Conservation (phyloP, 2,797 vertebrate genomes). For the Astyanax mexicanus region DNA sequence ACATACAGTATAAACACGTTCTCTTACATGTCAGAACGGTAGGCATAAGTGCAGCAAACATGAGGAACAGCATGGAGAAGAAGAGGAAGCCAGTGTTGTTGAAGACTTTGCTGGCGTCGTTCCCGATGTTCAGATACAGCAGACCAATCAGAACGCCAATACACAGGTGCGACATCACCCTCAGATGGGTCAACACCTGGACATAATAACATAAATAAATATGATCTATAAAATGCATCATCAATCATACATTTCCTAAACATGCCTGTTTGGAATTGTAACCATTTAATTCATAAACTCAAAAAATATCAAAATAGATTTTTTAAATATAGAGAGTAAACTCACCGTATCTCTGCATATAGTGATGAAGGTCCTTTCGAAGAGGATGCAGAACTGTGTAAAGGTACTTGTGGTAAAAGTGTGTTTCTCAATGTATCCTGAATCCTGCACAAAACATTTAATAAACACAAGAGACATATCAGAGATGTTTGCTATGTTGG, state of each 20-base stretch:
- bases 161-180: slow-evolving; percentile 93
- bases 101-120: slow-evolving; percentile 97
- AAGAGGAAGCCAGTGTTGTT: slow-evolving; percentile 99
- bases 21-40: slow-evolving; percentile 96
- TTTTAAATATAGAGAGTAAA: neutral
- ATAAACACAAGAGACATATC: neutral
- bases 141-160: slow-evolving; percentile 95
- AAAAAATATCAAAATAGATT: neutral
- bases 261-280: neutral
- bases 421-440: slow-evolving; percentile 92
- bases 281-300: neutral
- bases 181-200: slow-evolving; percentile 95
- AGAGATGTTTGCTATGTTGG: neutral
- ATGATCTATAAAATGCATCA: neutral
- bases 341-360: slow-evolving; percentile 94
- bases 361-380: slow-evolving; percentile 93
- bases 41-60: slow-evolving; percentile 98
- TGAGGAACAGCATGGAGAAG: slow-evolving; percentile 99
- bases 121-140: slow-evolving; percentile 95
- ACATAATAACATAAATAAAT: slow-evolving; percentile 54
- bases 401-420: slow-evolving; percentile 94
- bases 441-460: slow-evolving; percentile 67
- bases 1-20: neutral
- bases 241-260: neutral
- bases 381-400: slow-evolving; percentile 97